Conservation (phyloP, 2,113 vertebrate genomes). For the Indicator indicator region DNA sequence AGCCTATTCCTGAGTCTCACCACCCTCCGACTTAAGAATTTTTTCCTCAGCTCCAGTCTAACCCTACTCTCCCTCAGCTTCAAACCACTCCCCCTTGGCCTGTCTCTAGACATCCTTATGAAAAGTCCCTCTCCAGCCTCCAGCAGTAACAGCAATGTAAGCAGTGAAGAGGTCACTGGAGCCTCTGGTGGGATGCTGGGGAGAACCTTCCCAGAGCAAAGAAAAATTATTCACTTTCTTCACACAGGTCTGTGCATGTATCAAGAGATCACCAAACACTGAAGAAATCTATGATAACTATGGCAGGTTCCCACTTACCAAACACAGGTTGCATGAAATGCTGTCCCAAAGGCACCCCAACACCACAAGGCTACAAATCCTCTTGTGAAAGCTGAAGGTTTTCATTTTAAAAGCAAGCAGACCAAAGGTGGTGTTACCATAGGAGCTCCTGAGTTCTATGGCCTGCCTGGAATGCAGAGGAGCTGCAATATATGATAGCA, state of each 20-base stretch:
- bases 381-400: not conserved
- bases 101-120: no score
- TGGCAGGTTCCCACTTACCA: fast-evolving
- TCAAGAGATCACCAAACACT: not conserved
- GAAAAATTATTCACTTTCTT: not conserved
- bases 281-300: not conserved
- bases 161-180: not conserved
- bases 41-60: no score
- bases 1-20: no score
- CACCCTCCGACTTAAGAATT: no score
- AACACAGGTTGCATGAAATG: not conserved
- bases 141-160: fast-evolving
- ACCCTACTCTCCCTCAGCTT: no score
- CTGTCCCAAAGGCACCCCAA: not conserved
- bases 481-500: not conserved
- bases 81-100: no score
- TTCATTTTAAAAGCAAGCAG: not conserved
- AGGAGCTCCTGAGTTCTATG: not conserved
- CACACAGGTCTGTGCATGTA: not conserved
- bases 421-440: fast-evolving
- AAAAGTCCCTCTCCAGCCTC: no score
- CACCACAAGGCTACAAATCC: fast-evolving
- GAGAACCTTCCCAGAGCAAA: not conserved
- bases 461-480: not conserved
- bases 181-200: not conserved